Conservation (phyloP, 1,140 invertebrate genomes). For the Pteromalus puparum region DNA sequence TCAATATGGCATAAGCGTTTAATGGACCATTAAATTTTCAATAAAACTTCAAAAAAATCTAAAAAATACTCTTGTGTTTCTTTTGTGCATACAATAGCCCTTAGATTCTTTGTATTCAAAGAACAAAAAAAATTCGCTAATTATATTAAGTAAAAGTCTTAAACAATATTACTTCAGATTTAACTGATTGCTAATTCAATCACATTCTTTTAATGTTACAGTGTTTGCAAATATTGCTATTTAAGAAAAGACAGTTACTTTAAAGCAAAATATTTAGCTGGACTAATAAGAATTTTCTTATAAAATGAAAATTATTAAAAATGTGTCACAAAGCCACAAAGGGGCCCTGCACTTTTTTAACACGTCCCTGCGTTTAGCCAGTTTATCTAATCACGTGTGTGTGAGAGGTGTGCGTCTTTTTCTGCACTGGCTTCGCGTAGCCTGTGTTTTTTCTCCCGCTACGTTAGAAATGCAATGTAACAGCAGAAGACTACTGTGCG, state of each 20-base stretch:
- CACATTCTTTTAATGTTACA: too few relatives aligned
- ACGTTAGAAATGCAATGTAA: background rate
- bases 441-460: background rate
- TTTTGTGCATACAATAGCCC: background rate
- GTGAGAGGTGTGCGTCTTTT: background rate
- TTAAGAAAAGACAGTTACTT: too few relatives aligned
- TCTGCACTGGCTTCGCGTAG: background rate
- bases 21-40: conserved; percentile 34
- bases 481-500: background rate
- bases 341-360: background rate
- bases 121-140: too few relatives aligned
- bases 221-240: too few relatives aligned
- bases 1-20: conserved; percentile 52
- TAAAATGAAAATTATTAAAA: background rate
- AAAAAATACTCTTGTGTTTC: conserved; percentile 31
- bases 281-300: background rate
- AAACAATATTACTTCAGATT: too few relatives aligned
- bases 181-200: too few relatives aligned
- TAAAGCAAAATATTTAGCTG: too few relatives aligned
- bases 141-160: too few relatives aligned
- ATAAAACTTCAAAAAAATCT: conserved; percentile 50
- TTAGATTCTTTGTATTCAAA: background rate
- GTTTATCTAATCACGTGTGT: conserved; percentile 35
- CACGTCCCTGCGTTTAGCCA: background rate
- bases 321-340: background rate